Evolutionary conservation across 2,797 vertebrate genomes (phyloP), one percentile per base, ranked within the genome.

Genomic region (Phalanger gymnotis): DNA sequence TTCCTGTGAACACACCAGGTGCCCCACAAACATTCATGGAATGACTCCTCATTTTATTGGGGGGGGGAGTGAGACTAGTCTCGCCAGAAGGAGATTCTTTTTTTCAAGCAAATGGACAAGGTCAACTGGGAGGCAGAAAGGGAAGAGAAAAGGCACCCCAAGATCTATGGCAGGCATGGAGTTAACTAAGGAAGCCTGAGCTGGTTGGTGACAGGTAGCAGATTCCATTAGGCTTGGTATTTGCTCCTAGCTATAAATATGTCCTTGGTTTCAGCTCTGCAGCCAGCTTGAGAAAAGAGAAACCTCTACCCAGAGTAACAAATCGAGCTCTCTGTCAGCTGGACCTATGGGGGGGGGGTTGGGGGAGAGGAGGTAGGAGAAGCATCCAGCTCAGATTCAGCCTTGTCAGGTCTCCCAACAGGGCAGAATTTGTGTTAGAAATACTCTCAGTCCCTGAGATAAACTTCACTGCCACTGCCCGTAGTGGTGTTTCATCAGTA

Each of bases 161-260:
- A 96, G 89, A 6, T 31, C 73, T 95, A 31, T 30, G 93, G 97
- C 54, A 93, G 87, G 12, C 54, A 13, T 57, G 92, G 93, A 93
- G 96, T 96, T 97, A 97, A 96, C 55, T 94, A 58, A 92, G 91
- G 14, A 93, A 96, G 28, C 66, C 66, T 95, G 91, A 53, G 51
- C 61, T 96, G 56, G 47, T 96, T 97, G 96, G 93, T 95, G 93
- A 96, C 91, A 97, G 92, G 94, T 95, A 94, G 94, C 73, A 96
- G 97, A 95, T 94, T 89, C 93, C 81, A 94, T 94, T 92, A 96
- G 94, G 56, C 40, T 96, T 96, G 81, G 91, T 97, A 95, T 96
- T 97, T 97, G 92, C 93, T 95, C 97, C 93, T 95, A 89, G 93
- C 73, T 96, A 95, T 96, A 97, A 97, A 97, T 96, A 92, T 96